Conservation (phyloP, 2,113 vertebrate species). For the Argyrosomus japonicus region DNA sequence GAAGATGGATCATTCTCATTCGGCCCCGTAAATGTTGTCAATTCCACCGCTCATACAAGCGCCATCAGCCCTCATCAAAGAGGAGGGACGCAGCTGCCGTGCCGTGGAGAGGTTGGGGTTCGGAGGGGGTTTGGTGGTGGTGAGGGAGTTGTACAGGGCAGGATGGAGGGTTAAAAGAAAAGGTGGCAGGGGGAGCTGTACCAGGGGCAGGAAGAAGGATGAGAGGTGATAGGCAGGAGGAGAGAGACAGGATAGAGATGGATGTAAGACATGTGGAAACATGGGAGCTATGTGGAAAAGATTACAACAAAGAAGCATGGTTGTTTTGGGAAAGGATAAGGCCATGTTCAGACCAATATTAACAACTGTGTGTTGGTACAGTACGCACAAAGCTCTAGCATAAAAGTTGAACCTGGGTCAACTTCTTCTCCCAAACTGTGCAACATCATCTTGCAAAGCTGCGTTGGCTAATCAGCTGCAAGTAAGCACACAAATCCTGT, state of each 20-base stretch:
- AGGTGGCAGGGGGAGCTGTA: slow-evolving; percentile 20
- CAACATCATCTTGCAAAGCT: background rate
- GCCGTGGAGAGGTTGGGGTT: slow-evolving; percentile 60
- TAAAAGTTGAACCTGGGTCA: background rate
- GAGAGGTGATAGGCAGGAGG: background rate
- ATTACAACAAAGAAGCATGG: background rate
- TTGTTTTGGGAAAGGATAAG: background rate
- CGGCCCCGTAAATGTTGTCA: slow-evolving; percentile 99
- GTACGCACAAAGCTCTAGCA: background rate
- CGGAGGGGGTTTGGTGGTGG: slow-evolving; percentile 30
- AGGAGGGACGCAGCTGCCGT: slow-evolving; percentile 72
- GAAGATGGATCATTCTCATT: slow-evolving; percentile 99
- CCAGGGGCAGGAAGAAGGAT: slow-evolving; percentile 19
- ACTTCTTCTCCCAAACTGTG: background rate
- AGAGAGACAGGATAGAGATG: background rate
- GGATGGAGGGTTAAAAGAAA: slow-evolving; percentile 26
- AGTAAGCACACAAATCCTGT: background rate
- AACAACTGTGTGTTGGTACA: background rate
- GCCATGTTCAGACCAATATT: background rate
- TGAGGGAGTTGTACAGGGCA: slow-evolving; percentile 14
- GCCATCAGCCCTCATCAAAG: slow-evolving; percentile 96
- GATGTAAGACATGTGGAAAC: background rate
- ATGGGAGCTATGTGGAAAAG: slow-evolving; percentile 13
- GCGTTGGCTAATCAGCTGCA: background rate
- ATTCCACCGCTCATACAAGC: slow-evolving; percentile 97